Evolutionary conservation across 2,113 vertebrate species (phyloP), one percentile per base, ranked within the genome.

Genomic region (Centropus unirufus): DNA sequence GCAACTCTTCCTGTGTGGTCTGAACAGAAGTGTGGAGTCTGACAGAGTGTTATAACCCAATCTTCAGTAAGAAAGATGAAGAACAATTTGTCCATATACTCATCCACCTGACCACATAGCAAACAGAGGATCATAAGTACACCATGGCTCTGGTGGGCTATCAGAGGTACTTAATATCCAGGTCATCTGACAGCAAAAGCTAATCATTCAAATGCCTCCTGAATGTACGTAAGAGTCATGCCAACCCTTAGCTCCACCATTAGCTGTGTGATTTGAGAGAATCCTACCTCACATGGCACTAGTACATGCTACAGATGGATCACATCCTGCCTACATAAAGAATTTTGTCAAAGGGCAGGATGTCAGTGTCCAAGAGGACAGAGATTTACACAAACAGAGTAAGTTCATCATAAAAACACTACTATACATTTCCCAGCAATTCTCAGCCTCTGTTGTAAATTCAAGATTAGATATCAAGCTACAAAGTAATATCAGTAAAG

Each of bases 1-100:
- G 54, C 30, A 73, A 7, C 18, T 2, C 0, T 68, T 15, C 14
- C 29, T 69, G 22, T 62, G 8, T 75, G 57, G 20, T 79, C 52
- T 75, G 47, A 78, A 75, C 8, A 85, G 39, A 29, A 47, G 32
- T 23, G 17, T n/a, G n/a, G 32, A 44, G 20, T 44, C 22, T 59
- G 27, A 67, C 27, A 88, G 51, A 9, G 36, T 6, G 4, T 68
- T 55, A 36, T 42, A 76, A 67, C 63, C 27, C 14, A 40, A 82
- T 67, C 15, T 62, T 63, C 16, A 19, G 14, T 62, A 54, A 62
- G 42, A 78, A 70, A 34, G 30, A 62, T 36, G 70, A 90, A 8
- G 8, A 82, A 26, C 15, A 79, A 16, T 0, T 0, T 3, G 22
- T 30, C 6, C 42, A 24, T 29, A 49, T 1, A 0, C 11, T 2